Percentiles rank a stretch among this genome's conserved stretches.
Conservation (phyloP, 2,888 invertebrate genomes). For the Dasypolia templi region DNA sequence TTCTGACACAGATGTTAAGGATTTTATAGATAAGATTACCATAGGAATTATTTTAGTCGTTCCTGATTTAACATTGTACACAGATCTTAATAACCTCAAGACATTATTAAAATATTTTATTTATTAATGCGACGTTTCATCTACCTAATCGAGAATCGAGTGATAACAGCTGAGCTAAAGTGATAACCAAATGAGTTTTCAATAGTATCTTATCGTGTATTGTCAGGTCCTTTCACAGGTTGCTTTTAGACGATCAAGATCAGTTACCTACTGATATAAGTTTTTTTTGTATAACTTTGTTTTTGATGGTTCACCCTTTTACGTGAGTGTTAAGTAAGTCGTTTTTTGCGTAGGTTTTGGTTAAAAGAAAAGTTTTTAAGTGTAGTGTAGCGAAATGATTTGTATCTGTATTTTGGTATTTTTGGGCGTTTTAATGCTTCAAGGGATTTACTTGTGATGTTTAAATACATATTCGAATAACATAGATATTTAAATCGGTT, state of each 20-base stretch:
- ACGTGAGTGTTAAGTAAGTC: constrained; percentile 48
- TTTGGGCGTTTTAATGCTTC: not conserved
- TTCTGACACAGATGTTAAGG: not conserved
- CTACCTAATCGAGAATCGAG: not conserved
- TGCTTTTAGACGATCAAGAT: constrained; percentile 74
- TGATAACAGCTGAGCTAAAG: constrained; percentile 34
- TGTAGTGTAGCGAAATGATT: not conserved
- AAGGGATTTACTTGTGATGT: not conserved
- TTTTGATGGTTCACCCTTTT: constrained; percentile 39
- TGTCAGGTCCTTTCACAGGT: constrained; percentile 63
- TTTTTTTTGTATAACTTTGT: constrained; percentile 56
- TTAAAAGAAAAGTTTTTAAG: constrained; percentile 53
- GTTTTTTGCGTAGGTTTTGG: constrained; percentile 33
- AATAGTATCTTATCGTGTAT: constrained; percentile 29
- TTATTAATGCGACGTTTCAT: not conserved
- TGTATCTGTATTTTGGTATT: not conserved
- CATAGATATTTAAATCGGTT: not conserved
- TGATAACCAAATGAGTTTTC: constrained; percentile 55
- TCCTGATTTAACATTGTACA: too few species aligned
- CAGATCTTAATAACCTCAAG: not conserved
- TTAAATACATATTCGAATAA: not conserved
- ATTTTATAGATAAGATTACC: not conserved
- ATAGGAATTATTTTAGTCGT: not conserved
- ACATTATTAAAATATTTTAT: not conserved
- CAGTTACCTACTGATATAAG: constrained; percentile 65